These are phyloP conservation scores for Cheilosia vulpina DNA, from an alignment of 2,888 invertebrate species.

Conservation along the genomic window DNA sequence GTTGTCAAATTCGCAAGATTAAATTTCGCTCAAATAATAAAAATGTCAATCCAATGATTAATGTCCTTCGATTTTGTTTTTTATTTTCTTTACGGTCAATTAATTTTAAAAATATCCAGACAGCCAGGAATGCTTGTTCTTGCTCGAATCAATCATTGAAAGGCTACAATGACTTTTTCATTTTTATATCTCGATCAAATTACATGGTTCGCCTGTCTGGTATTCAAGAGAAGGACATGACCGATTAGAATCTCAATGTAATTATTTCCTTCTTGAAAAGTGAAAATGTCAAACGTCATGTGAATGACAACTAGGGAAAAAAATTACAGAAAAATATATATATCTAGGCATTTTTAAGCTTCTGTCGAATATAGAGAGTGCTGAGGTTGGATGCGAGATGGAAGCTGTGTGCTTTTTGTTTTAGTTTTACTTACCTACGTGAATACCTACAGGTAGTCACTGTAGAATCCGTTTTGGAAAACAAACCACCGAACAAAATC, in stretches of 20 bases:
- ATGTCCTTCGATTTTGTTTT: slow-evolving; percentile 1
- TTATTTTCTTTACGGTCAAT: slow-evolving; percentile 28
- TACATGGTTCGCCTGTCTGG: neutral
- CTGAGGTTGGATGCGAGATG: too few relatives aligned
- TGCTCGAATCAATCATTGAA: slow-evolving; percentile 26
- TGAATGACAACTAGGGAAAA: neutral
- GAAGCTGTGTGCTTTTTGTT: too few relatives aligned
- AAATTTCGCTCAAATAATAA: slow-evolving; percentile 27
- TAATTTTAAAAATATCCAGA: slow-evolving; percentile 10
- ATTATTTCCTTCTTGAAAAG: slow-evolving; percentile 8
- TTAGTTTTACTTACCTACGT: too few relatives aligned
- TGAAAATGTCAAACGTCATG: slow-evolving; percentile 5
- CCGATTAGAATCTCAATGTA: neutral
- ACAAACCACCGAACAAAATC: too few relatives aligned
- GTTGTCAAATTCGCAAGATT: slow-evolving; percentile 17
- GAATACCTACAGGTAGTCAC: too few relatives aligned
- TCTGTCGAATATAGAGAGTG: too few relatives aligned
- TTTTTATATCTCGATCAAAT: neutral
- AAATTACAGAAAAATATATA: neutral
- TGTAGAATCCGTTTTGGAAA: too few relatives aligned
- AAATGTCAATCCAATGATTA: slow-evolving; percentile 33
- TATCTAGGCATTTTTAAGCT: too few relatives aligned
- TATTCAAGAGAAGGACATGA: neutral
- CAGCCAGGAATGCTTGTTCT: neutral
- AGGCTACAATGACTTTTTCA: slow-evolving; percentile 10